Base-by-base conservation (phyloP, 2,888 invertebrate genomes). In the Anthophora plumipes region DNA sequence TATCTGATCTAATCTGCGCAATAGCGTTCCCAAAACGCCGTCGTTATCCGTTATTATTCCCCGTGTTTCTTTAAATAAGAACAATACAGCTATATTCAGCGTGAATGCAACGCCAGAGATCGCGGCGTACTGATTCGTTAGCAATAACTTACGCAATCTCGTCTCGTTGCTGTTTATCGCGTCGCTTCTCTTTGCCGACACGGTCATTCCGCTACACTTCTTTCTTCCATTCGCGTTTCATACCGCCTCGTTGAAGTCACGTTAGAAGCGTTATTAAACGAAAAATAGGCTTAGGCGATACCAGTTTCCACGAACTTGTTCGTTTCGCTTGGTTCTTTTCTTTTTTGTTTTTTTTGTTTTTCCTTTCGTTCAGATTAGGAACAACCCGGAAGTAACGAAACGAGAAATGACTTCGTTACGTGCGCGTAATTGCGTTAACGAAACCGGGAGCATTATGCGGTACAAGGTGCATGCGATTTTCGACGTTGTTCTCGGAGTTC, bases 1-100 rank as follows among this genome's bases (percentile, higher is more conserved):
- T 85, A 86, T 86, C 84, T 69, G 84, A 85, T 86, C 81, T 81
- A 86, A 86, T 85, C 86, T 75, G 46, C 12, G 59, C 59, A 46
- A 55, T 57, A 52, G 52, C 77, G 64, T 77, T 74, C 60, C 82
- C 63, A 39, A 77, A 83, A 74, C 77, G 68, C 41, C 39, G 43
- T 72, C 57, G 71, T 82, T 82, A 72, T 73, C 69, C 70, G 63
- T 69, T 80, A 80, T 73, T 80, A 80, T 80, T 59, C 81, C 66
- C 59, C 12, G 22, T 17, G 46, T 81, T 75, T 81, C 81, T 81
- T 81, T 76, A 82, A 76, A 82, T 55, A 69, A 66, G 60, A 76
- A 82, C 82, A 81, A 82, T 73, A 52, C 52, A 22, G 48, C 48
- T 46, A 43, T 31, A 9, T 22, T 46, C 46, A 55, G 54, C 68